phyloP scores from a whole-genome alignment of 2,888 invertebrate genomes.

The Melipona beecheii region DNA sequence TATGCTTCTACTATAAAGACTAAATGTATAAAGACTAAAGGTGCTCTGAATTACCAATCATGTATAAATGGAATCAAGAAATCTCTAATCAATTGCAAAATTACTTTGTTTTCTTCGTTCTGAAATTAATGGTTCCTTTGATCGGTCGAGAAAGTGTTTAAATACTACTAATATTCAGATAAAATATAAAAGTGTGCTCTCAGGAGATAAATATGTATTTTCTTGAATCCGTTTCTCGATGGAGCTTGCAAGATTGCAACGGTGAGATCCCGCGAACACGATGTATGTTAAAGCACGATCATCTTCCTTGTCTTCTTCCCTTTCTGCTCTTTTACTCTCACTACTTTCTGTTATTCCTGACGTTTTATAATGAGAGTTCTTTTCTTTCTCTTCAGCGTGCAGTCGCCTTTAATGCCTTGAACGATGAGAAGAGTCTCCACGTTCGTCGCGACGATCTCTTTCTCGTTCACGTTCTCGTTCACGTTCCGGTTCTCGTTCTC shows the following conservation, averaged over 20 bases:
- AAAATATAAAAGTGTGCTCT: slow-evolving; percentile 22
- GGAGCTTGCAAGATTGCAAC: slow-evolving; percentile 25
- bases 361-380: slow-evolving; percentile 17
- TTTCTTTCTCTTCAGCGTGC: slow-evolving; percentile 1
- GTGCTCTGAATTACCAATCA: not conserved
- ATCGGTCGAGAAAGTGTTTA: slow-evolving; percentile 46
- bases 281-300: not conserved
- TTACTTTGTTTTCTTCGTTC: not conserved
- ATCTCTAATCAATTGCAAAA: not conserved
- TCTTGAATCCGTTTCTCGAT: slow-evolving; percentile 30
- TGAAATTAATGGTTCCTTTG: not conserved
- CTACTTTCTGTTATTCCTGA: slow-evolving; percentile 4
- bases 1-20: not conserved
- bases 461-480: slow-evolving; percentile 89
- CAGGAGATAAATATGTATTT: slow-evolving; percentile 15
- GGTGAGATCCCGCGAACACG: slow-evolving; percentile 17
- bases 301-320: slow-evolving; percentile 7
- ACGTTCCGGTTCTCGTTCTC: slow-evolving; percentile 87
- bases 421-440: slow-evolving; percentile 86
- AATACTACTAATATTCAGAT: slow-evolving; percentile 10
- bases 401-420: slow-evolving; percentile 86
- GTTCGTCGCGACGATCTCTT: slow-evolving; percentile 88
- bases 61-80: not conserved
- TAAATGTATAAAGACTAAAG: slow-evolving; percentile 3
- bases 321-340: not conserved